Evolutionary conservation across 2,888 invertebrate genomes (phyloP), one percentile per base, ranked within the genome.

Genomic region (Aphodius granarius): DNA sequence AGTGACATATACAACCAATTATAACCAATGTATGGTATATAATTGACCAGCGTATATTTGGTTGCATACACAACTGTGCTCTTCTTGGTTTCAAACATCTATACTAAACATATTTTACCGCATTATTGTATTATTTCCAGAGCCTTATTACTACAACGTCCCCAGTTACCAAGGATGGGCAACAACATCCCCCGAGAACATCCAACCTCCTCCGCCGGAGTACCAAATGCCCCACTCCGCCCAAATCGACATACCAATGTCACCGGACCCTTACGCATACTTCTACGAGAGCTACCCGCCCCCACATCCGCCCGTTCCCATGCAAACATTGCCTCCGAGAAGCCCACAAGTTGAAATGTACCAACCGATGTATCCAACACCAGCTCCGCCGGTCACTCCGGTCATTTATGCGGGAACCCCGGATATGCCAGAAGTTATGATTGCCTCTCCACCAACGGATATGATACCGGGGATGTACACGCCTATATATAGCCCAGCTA

Each of bases 341-440:
- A 77, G 74, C 71, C 79, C 79, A 3, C 78, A 79, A 78, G 66
- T 81, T 6, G 81, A 82, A 75, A 21, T 81, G 17, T 81, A 81
- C 71, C 78, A 72, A 6, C 74, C 79, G 21, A 66, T 80, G 66
- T 81, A 78, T 74, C 71, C 78, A 3, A 70, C 75, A 6, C 77
- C 78, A 9, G 72, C 78, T 6, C 43, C 80, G 5, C 78, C 80
- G 5, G 76, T 77, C 23, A 75, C 81, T 5, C 81, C 82, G 9
- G 74, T 81, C 18, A 78, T 79, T 75, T 78, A 81, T 19, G 70
- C 80, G 0, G 16, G 66, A 13, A 71, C 79, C 1, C 71, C 77
- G 6, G 78, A 79, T 23, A 71, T 78, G 17, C 19, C 19, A 13
- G 65, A 74, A 65, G 65, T 76, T 4, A 65, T 78, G 23, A 73